A percentile compares a stretch with the other conserved stretches of the same genome.
Conservation (phyloP, 2,113 vertebrate species). For the Rhipidura dahli region DNA sequence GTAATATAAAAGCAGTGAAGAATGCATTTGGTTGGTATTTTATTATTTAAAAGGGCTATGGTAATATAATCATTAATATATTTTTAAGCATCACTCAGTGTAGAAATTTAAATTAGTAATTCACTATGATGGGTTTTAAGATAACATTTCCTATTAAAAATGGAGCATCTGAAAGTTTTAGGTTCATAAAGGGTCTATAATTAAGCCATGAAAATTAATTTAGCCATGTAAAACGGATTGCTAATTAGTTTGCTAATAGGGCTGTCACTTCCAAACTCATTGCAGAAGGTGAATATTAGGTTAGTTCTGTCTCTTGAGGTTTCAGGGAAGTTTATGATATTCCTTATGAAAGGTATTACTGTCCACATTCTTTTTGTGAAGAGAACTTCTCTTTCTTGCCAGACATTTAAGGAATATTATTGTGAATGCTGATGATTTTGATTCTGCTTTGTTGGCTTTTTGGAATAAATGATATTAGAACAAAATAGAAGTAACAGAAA, state of each 20-base stretch:
- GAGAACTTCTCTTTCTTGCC: not conserved
- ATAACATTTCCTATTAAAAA: not conserved
- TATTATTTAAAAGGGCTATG: not conserved
- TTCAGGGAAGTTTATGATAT: not conserved
- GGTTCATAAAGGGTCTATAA: not conserved
- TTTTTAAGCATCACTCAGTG: not conserved
- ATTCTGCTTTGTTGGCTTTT: not conserved
- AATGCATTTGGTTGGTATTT: not conserved
- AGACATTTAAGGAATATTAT: not conserved
- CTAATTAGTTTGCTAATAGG: constrained; percentile 51
- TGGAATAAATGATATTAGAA: not conserved
- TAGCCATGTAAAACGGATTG: not conserved
- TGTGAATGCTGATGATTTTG: not conserved
- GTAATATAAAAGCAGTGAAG: not conserved
- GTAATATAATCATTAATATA: not conserved
- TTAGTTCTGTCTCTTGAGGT: not conserved
- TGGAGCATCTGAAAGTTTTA: not conserved
- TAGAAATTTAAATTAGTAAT: not conserved
- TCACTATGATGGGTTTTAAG: not conserved
- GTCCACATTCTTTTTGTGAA: not conserved
- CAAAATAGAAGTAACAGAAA: not conserved
- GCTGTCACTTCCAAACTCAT: not conserved
- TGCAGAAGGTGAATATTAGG: constrained; percentile 25
- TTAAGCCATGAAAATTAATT: constrained; percentile 33
- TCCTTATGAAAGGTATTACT: not conserved